phyloP scores from a whole-genome alignment of 2,797 vertebrate genomes.

The Schizothorax lantsangensis region DNA sequence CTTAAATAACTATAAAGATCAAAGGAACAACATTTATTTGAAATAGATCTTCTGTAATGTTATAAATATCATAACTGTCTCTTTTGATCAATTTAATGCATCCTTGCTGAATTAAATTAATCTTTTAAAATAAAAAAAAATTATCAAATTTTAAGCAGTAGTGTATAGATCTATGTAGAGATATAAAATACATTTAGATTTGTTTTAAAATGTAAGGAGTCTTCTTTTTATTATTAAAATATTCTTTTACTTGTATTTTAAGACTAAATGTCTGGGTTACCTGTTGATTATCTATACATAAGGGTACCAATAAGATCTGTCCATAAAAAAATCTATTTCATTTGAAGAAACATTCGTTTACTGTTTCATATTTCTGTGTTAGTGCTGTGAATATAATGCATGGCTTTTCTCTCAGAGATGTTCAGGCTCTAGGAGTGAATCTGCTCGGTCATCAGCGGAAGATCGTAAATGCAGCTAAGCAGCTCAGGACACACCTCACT shows the following conservation, averaged over 20 bases:
- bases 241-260: not conserved
- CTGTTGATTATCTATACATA: not conserved
- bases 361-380: not conserved
- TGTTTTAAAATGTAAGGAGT: not conserved
- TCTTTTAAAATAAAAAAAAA: not conserved
- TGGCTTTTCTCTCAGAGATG: conserved; percentile 79
- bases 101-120: too few species aligned
- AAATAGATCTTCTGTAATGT: not conserved
- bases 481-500: conserved; percentile 79
- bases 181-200: not conserved
- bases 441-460: conserved; percentile 96
- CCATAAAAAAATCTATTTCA: not conserved
- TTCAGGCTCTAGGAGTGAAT: conserved; percentile 92
- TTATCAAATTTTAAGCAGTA: not conserved
- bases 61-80: not conserved
- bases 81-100: not conserved
- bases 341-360: not conserved
- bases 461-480: conserved; percentile 92
- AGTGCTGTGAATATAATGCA: not conserved
- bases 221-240: not conserved
- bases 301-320: not conserved
- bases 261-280: not conserved
- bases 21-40: not conserved
- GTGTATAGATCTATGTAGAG: not conserved
- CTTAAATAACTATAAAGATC: not conserved